phyloP scores from a whole-genome alignment of 2,113 vertebrate genomes.

The Camelus dromedarius region DNA sequence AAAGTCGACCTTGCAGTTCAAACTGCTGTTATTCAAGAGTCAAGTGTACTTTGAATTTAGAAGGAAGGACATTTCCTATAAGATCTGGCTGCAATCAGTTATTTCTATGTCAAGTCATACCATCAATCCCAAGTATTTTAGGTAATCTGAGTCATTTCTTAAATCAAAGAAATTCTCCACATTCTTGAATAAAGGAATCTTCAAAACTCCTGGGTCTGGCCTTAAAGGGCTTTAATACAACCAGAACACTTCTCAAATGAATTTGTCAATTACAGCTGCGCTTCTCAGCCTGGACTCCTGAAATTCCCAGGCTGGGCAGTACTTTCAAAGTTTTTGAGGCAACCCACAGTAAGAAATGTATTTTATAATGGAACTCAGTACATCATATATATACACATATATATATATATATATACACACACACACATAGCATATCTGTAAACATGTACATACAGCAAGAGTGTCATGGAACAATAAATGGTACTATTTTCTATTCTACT shows the following conservation, averaged over 20 bases:
- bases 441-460: not conserved
- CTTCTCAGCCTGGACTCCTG: not conserved
- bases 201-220: not conserved
- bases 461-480: not conserved
- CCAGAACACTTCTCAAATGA: not conserved
- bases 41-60: not conserved
- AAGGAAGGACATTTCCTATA: not conserved
- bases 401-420: too few relatives aligned
- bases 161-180: not conserved
- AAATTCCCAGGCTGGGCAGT: not conserved
- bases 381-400: not conserved
- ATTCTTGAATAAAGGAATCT: slow-evolving; percentile 15
- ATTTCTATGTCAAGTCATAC: not conserved
- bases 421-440: not conserved
- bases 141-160: not conserved
- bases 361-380: not conserved
- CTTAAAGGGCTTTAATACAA: not conserved
- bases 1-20: too few relatives aligned
- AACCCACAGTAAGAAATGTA: not conserved
- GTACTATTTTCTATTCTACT: not conserved
- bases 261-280: not conserved
- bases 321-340: not conserved
- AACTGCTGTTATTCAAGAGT: too few relatives aligned
- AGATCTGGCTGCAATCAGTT: not conserved
- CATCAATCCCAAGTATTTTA: not conserved